phyloP scores from a whole-genome alignment of 2,113 vertebrate species.

The Murina feae region DNA sequence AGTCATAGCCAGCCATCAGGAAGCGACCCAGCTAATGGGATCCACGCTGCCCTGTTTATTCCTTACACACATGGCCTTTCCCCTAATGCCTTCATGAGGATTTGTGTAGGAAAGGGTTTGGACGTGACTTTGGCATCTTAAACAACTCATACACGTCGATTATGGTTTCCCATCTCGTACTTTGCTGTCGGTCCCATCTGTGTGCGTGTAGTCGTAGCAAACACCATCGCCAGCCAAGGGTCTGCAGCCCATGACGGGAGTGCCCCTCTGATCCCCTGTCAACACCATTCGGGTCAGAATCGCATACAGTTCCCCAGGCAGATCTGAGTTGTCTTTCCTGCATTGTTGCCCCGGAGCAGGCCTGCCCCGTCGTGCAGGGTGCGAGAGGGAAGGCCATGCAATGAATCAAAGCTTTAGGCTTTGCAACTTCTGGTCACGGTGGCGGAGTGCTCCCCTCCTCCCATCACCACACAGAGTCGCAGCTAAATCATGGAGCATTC shows the following conservation, averaged over 20 bases:
- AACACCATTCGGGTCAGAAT: not conserved
- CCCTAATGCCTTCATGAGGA: not conserved
- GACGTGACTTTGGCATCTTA: not conserved
- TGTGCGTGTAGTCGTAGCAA: not conserved
- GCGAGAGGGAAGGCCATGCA: not conserved
- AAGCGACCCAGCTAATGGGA: slow-evolving; percentile 8
- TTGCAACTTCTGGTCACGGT: not conserved
- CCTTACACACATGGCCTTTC: not conserved
- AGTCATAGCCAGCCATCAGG: slow-evolving; percentile 22
- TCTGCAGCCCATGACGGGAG: not conserved
- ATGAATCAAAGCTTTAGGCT: not conserved
- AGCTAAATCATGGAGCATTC: not conserved
- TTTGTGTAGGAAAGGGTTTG: not conserved
- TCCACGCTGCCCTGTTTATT: not conserved
- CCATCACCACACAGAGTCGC: not conserved
- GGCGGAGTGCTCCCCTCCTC: not conserved
- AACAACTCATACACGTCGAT: not conserved
- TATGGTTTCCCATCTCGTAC: not conserved
- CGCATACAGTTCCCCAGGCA: not conserved
- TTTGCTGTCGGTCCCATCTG: not conserved
- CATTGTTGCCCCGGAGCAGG: not conserved
- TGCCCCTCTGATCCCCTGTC: not conserved
- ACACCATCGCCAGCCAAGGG: not conserved
- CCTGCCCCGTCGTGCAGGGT: not conserved
- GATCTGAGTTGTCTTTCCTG: not conserved